A percentile compares a stretch with the other conserved stretches of the same genome.
phyloP scores from a whole-genome alignment of 1,140 invertebrate genomes.

The Meloidogyne hapla region DNA sequence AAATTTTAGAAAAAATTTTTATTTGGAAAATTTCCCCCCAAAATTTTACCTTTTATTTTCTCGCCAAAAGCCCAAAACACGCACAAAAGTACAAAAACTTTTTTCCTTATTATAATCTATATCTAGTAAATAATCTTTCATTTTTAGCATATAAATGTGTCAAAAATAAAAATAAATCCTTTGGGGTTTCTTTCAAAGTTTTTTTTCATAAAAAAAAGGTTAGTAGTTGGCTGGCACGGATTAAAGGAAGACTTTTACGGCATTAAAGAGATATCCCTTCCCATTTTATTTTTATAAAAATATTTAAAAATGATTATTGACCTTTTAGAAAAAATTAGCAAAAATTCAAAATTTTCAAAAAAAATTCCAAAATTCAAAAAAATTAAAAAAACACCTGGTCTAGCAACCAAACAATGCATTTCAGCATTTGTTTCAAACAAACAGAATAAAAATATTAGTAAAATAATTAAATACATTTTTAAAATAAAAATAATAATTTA shows the following conservation, averaged over 20 bases:
- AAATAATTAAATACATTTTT: conserved; percentile 13
- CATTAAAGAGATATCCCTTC: neutral
- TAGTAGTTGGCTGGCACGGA: neutral
- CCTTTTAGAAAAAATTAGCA: neutral
- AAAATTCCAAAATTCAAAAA: neutral
- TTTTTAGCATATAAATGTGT: conserved; percentile 6
- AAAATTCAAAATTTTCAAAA: neutral
- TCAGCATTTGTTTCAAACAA: neutral
- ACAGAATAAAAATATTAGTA: conserved; percentile 1
- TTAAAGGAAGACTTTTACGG: neutral
- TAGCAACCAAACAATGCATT: conserved; percentile 19
- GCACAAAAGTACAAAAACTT: neutral
- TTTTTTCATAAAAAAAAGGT: too few species aligned
- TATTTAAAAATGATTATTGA: too few species aligned
- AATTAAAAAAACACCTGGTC: conserved; percentile 5
- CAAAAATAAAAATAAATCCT: neutral
- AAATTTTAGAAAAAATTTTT: too few species aligned
- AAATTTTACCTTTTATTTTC: too few species aligned
- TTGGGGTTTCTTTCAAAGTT: neutral
- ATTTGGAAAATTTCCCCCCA: too few species aligned
- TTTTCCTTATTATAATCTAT: neutral
- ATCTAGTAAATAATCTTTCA: neutral
- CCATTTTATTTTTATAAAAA: too few species aligned
- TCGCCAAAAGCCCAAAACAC: neutral
- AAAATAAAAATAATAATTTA: neutral